Evolutionary conservation across 2,888 invertebrate species (phyloP), one percentile per base, ranked within the genome.

Genomic region (Beris morrisii): DNA sequence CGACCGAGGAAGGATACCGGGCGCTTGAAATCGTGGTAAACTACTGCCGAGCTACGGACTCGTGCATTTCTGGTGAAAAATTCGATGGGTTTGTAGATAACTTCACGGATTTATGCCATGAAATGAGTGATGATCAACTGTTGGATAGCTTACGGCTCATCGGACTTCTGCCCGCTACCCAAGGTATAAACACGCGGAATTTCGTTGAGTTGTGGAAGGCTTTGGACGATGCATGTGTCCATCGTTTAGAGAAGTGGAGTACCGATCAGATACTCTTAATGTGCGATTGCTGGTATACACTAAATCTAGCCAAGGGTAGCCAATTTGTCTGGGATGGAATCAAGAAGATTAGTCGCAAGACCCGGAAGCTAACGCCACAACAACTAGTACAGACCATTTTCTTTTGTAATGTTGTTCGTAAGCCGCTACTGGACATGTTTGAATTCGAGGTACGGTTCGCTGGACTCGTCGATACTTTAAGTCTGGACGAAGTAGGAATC

Each of bases 351-450:
- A 80, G 84, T 1, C 78, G 79, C n/a, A 87, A 84, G 75, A 80
- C 86, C 12, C 80, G 83, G n/a, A 82, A 81, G 55, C 76, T 92
- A 69, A 83, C 83, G 4, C 83, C 86, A 3, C 79, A 83, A 57
- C 85, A 91, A 73, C 74, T 91, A 59, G 84, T 92, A 0, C 87
- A 88, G 72, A 82, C 85, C 44, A 82, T 89, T 79, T 91, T 90
- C 77, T 85, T 85, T 72, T 79, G 88, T 71, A 89, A 88, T 74
- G 72, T 87, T 4, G 76, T 82, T 68, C 82, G 91, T 56, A 84
- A 79, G 67, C 76, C 84, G 5, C 77, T 84, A 7, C 78, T 85
- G 67, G 84, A 85, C 57, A 85, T 88, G 81, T 88, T 88, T 71
- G 87, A 88, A 71, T 82, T 89, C 63, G 90, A 92, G 79, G 75